Base-by-base conservation (phyloP, 2,113 vertebrate species). In the Peucedramus taeniatus region DNA sequence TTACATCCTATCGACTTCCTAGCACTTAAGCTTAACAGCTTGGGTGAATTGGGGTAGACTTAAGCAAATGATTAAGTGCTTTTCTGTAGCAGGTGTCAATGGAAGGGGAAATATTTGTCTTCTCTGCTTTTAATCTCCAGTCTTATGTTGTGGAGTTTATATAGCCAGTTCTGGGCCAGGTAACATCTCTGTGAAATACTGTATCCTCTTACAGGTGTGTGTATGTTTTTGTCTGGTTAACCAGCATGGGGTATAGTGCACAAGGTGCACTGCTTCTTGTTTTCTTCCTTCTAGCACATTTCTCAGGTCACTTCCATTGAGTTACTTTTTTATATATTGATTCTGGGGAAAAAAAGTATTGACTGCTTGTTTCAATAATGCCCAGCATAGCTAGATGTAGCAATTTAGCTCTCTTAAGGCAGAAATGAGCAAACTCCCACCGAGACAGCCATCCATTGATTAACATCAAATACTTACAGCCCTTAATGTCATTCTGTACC, bases 351-450 rank as follows among this genome's bases (percentile, higher is more conserved):
- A 88, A 89, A 87, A 91, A 49, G 66, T 97, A 97, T 97, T 45
- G 96, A 95, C 94, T 95, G 83, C 90, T 96, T 95, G 94, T 95
- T 97, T 97, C 94, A 96, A 89, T 96, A 94, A 88, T 63, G 90
- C 77, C 94, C 84, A 69, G 72, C 86, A 83, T 96, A 93, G 96
- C 94, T 93, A 91, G 95, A 93, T 95, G 93, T 96, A 96, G 93
- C 96, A 96, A 96, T 97, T 97, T 95, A 95, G 86, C 83, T 95
- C 96, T 97, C 93, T 96, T 95, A 97, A 96, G 90, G 89, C 87
- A 96, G 93, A 96, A 96, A 97, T 94, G 96, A 95, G 95, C 97
- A 96, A 96, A 88, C 78, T 96, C 96, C 96, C 93, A 83, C 94
- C 57, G 97, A 91, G 96, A 87, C 95, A 97, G 91, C 81, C 84